These are phyloP conservation scores for Aulostomus chinensis DNA, from an alignment of 2,797 vertebrate genomes.

Conservation along the genomic window DNA sequence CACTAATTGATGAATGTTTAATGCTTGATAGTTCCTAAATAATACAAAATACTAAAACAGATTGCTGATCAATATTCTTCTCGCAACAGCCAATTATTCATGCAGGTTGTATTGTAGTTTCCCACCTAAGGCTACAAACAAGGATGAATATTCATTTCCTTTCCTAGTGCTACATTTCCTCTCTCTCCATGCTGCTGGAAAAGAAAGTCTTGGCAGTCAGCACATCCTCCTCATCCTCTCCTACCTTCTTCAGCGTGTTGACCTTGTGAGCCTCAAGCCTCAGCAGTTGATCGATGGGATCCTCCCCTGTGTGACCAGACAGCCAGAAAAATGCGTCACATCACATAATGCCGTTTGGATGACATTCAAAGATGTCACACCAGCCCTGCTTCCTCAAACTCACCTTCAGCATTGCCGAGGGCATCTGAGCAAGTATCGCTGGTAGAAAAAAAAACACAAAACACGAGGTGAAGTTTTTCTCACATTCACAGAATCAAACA, in stretches of 20 bases:
- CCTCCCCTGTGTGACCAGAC: constrained; percentile 67
- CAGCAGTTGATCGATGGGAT: constrained; percentile 89
- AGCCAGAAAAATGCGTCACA: constrained; percentile 38
- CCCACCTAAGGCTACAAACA: background rate
- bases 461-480: constrained; percentile 8
- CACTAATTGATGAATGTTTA: no score
- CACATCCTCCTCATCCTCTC: constrained; percentile 2
- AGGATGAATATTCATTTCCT: constrained; percentile 5
- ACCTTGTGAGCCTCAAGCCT: constrained; percentile 85
- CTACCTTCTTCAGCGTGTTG: constrained; percentile 88
- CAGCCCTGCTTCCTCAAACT: constrained; percentile 54
- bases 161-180: background rate
- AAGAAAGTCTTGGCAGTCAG: background rate
- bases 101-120: no score
- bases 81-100: no score
- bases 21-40: no score
- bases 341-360: constrained; percentile 28
- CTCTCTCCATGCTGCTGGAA: background rate
- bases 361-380: constrained; percentile 48
- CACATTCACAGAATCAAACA: background rate
- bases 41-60: no score
- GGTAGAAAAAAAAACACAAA: constrained; percentile 17
- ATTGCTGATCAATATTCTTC: no score
- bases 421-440: constrained; percentile 39
- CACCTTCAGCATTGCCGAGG: constrained; percentile 53